phyloP scores from a whole-genome alignment of 2,797 vertebrate genomes.

The Hozukius guyotensis region DNA sequence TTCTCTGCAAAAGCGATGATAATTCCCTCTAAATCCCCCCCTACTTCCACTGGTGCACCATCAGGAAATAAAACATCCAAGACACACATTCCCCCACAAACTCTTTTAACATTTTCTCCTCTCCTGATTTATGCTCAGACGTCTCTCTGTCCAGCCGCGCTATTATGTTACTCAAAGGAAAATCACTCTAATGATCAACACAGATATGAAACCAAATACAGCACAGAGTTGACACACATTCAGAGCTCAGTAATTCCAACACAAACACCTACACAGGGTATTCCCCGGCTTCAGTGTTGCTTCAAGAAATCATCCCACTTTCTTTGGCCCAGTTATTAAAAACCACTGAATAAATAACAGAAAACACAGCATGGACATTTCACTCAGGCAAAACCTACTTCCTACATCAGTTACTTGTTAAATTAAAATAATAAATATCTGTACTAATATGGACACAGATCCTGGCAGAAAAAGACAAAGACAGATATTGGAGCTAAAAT shows the following conservation, averaged over 20 bases:
- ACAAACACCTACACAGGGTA: constrained; percentile 15
- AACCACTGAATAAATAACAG: background rate
- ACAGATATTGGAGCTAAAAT: background rate
- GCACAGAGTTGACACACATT: constrained; percentile 14
- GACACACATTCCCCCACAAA: constrained; percentile 24
- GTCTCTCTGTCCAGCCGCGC: constrained; percentile 1
- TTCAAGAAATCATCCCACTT: background rate
- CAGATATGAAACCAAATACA: constrained; percentile 27
- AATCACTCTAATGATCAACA: constrained; percentile 36
- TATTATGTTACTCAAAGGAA: constrained; percentile 11
- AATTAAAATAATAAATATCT: background rate
- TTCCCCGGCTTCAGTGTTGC: constrained; percentile 3
- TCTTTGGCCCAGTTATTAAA: background rate
- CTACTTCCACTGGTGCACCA: constrained; percentile 26
- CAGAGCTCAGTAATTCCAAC: constrained; percentile 11
- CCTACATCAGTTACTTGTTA: background rate
- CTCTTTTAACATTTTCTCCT: constrained; percentile 3
- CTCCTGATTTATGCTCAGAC: background rate
- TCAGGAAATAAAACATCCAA: constrained; percentile 54
- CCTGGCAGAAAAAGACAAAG: constrained; percentile 8
- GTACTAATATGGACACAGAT: background rate
- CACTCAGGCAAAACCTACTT: constrained; percentile 17
- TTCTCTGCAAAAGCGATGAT: constrained; percentile 36
- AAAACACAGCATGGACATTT: background rate
- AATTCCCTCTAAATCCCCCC: constrained; percentile 23